Evolutionary conservation across 2,888 invertebrate species (phyloP).

Genomic region (Nebria salina): DNA sequence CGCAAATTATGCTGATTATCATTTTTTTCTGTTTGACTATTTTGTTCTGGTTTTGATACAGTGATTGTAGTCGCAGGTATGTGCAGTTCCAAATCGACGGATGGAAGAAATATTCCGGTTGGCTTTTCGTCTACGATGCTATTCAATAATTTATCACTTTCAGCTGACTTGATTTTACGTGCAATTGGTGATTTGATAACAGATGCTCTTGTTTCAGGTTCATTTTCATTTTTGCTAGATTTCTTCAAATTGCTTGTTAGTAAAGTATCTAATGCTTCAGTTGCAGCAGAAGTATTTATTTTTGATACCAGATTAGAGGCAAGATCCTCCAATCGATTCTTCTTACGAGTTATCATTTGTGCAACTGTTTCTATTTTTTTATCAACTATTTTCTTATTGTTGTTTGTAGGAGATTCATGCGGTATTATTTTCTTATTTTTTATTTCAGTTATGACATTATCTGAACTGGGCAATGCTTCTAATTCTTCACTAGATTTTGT

Average conservation of each 20-base stretch:
- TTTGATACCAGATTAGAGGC: constrained; percentile 71
- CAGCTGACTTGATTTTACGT: constrained; percentile 64
- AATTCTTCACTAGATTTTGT: constrained; percentile 50
- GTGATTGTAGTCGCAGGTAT: constrained; percentile 70
- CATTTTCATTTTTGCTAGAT: constrained; percentile 65
- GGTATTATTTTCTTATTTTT: constrained; percentile 56
- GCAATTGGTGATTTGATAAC: constrained; percentile 69
- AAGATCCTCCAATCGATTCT: constrained; percentile 71
- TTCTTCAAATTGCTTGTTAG: constrained; percentile 66
- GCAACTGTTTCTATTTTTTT: constrained; percentile 52
- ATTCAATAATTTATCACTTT: constrained; percentile 61
- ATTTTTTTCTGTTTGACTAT: constrained; percentile 29
- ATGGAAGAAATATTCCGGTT: constrained; percentile 77
- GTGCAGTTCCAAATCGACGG: constrained; percentile 74
- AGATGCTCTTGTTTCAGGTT: constrained; percentile 65
- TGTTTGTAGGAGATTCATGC: constrained; percentile 46
- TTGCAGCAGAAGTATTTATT: constrained; percentile 66
- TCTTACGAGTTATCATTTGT: constrained; percentile 69
- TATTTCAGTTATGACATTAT: constrained; percentile 59
- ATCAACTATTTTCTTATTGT: constrained; percentile 52
- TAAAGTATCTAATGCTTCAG: constrained; percentile 66
- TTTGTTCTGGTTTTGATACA: constrained; percentile 53
- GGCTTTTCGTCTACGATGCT: constrained; percentile 60
- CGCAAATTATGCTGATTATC: constrained; percentile 47
- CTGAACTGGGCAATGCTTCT: constrained; percentile 49